Evolutionary conservation across 1,140 invertebrate species (phyloP), one percentile per base, ranked within the genome.

Genomic region (Tetranychus urticae): DNA sequence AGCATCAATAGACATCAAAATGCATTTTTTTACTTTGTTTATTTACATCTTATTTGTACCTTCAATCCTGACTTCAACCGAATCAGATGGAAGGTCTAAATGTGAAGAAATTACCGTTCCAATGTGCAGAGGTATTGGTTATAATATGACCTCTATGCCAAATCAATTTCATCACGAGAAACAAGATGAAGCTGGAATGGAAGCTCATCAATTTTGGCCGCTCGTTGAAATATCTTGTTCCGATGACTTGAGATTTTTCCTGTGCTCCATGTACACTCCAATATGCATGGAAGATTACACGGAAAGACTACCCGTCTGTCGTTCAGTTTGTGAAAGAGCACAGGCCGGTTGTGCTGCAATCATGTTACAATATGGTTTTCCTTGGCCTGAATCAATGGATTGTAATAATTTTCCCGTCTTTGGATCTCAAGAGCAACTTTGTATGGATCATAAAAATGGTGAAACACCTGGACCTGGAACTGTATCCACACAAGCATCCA

Each of bases 81-180:
- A 42, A 42, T 42, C 39, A 42, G 39, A 42, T 6, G 5, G 5
- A 42, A 5, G 39, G 39, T 10, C 39, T 6, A 52, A 52, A 67
- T 97, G 92, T 75, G 89, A 94, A 72, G 86, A 88, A 71, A 96
- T 97, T 69, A 90, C 84, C 39, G 93, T 96, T 65, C 88, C 91
- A 8, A 91, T 97, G 86, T 97, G 93, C 71, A 75, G 84, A 31
- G 84, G 84, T 39, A 92, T 97, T 72, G 88, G 87, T 3, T 98
- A 97, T 77, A 97, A 97, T 71, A 78, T 84, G 72, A 98, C 93
- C 0, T 80, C 83, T 14, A 94, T 94, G 82, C 93, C 90, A 45
- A 94, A 96, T 74, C 83, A 86, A 66, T 79, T 93, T 67, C 88
- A 91, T 70, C 89, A 93, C 71, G 89, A 92, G 68, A 86, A 82